phyloP scores from a whole-genome alignment of 2,113 vertebrate species.

The Charadrius vociferus region DNA sequence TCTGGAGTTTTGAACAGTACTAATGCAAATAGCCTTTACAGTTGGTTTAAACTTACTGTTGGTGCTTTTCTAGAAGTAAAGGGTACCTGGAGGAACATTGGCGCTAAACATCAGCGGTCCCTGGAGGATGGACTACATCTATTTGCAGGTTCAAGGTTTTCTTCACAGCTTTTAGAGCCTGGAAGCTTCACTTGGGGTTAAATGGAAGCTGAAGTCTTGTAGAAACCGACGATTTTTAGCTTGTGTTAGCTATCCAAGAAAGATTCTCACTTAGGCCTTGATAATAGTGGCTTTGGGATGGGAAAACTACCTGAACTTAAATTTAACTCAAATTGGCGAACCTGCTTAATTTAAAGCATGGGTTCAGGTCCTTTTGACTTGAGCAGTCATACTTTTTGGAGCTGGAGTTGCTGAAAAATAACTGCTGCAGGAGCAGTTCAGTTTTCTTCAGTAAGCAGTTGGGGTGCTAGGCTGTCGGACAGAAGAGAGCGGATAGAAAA shows the following conservation, averaged over 20 bases:
- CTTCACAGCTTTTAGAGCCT: not conserved
- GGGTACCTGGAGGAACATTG: not conserved
- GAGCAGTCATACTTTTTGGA: not conserved
- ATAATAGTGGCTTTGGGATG: not conserved
- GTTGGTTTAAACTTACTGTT: not conserved
- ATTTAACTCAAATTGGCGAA: no score
- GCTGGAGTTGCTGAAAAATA: not conserved
- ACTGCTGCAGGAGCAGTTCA: rapidly evolving
- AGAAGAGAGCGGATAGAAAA: not conserved
- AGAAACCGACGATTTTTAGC: not conserved
- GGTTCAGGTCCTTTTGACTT: not conserved
- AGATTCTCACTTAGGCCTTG: not conserved
- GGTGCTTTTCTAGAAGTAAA: not conserved
- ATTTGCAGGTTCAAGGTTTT: rapidly evolving
- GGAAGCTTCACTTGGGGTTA: not conserved
- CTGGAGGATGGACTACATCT: not conserved
- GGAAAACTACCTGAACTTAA: not conserved
- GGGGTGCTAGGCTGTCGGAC: not conserved
- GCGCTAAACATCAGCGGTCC: not conserved
- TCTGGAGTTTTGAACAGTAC: not conserved
- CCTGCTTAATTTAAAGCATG: not conserved
- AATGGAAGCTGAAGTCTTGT: not conserved
- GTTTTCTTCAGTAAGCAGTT: not conserved
- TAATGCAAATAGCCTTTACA: not conserved
- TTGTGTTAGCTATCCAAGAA: not conserved